Percentiles rank a stretch among this genome's conserved stretches.
phyloP scores from a whole-genome alignment of 2,888 invertebrate genomes.

The Sacculina carcini region DNA sequence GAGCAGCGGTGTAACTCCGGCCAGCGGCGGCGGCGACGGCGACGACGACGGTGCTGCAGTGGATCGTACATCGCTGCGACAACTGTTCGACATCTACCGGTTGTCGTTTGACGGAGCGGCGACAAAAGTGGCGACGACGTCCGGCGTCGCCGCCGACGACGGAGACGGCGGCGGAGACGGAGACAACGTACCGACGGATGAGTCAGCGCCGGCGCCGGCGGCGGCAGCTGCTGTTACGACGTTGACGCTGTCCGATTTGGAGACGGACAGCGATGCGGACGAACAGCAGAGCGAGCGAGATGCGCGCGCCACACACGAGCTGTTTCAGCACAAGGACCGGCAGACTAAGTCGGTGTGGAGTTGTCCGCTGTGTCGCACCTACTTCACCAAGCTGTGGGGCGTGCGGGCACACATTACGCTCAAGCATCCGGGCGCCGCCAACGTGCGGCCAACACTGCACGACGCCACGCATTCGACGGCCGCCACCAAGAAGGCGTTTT shows the following conservation, averaged over 20 bases:
- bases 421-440: not conserved
- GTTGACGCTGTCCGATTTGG: not conserved
- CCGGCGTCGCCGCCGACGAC: no score
- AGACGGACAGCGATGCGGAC: not conserved
- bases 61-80: no score
- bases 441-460: not conserved
- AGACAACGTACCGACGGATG: no score
- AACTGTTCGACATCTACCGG: constrained; percentile 1
- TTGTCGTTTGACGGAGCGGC: no score
- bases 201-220: no score
- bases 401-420: not conserved
- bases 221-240: no score
- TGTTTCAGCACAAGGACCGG: not conserved
- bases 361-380: not conserved
- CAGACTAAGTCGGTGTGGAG: not conserved
- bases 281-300: not conserved
- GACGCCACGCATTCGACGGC: not conserved
- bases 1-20: not conserved
- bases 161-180: no score
- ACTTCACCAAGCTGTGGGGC: constrained; percentile 1
- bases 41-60: not conserved
- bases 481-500: not conserved
- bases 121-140: no score
- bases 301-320: not conserved
- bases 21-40: not conserved